Evolutionary conservation across 1,140 invertebrate genomes (phyloP).

Genomic region (Gerris buenoi): DNA sequence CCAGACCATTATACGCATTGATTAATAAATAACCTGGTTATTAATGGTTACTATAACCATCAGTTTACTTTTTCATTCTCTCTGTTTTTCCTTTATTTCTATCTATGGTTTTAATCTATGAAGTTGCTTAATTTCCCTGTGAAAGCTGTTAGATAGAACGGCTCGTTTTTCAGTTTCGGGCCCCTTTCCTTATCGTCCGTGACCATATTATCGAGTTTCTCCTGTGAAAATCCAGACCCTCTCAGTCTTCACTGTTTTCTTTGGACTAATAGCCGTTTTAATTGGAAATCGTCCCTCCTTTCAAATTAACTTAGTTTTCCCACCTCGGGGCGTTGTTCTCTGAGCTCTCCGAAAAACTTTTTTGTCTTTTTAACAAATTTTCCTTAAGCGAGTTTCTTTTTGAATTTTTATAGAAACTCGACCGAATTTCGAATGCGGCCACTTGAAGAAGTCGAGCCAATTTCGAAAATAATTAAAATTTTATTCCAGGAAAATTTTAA

Average conservation of each 20-base stretch:
- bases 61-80: too few relatives aligned
- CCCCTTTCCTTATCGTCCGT: not conserved
- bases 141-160: not conserved
- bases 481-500: not conserved
- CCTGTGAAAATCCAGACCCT: not conserved
- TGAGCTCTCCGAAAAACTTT: not conserved
- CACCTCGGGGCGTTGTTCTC: not conserved
- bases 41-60: too few relatives aligned
- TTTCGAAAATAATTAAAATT: not conserved
- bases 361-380: not conserved
- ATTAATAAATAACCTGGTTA: too few relatives aligned
- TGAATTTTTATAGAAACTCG: not conserved
- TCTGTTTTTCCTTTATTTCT: not conserved
- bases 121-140: not conserved
- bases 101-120: not conserved
- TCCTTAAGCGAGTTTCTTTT: not conserved
- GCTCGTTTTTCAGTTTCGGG: not conserved
- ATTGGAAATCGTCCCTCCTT: not conserved
- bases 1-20: too few relatives aligned
- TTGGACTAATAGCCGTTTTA: not conserved
- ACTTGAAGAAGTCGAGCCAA: not conserved
- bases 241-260: not conserved
- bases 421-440: not conserved
- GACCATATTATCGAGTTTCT: not conserved
- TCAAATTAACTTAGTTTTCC: not conserved